Conservation (phyloP, 2,113 vertebrate species). For the Sapajus apella region DNA sequence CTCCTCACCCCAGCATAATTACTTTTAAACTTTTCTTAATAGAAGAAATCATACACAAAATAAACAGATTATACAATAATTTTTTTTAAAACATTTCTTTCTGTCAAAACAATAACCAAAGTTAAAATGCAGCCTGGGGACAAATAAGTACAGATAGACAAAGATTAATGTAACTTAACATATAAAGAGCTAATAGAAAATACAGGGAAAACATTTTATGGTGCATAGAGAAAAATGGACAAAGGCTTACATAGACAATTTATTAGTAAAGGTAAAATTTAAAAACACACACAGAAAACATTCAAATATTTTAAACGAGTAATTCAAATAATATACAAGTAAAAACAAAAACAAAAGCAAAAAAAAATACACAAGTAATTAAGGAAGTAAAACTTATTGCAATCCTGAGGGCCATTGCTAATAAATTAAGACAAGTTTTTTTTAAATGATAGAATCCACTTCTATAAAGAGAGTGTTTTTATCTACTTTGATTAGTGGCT, state of each 20-base stretch:
- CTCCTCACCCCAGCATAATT: background rate
- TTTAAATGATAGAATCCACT: background rate
- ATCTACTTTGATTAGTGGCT: background rate
- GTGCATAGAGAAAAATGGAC: background rate
- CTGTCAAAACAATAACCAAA: conserved; percentile 19
- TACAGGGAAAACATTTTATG: background rate
- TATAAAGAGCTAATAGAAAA: conserved; percentile 34
- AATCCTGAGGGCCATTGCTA: background rate
- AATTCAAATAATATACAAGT: background rate
- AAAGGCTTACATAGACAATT: background rate
- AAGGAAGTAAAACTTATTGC: background rate
- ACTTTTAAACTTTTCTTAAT: conserved; percentile 24
- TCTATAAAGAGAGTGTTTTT: background rate
- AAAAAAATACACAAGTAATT: background rate
- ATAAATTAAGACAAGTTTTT: conserved; percentile 30
- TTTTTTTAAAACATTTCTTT: background rate
- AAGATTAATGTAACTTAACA: background rate
- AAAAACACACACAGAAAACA: background rate
- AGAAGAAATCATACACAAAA: conserved; percentile 22
- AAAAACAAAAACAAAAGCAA: background rate
- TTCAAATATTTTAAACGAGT: no score
- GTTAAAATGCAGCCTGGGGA: conserved; percentile 13
- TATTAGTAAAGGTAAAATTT: conserved; percentile 11
- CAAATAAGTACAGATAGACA: conserved; percentile 28
- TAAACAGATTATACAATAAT: background rate